Conservation (phyloP, 2,888 invertebrate genomes). For the Tortrix viridana region DNA sequence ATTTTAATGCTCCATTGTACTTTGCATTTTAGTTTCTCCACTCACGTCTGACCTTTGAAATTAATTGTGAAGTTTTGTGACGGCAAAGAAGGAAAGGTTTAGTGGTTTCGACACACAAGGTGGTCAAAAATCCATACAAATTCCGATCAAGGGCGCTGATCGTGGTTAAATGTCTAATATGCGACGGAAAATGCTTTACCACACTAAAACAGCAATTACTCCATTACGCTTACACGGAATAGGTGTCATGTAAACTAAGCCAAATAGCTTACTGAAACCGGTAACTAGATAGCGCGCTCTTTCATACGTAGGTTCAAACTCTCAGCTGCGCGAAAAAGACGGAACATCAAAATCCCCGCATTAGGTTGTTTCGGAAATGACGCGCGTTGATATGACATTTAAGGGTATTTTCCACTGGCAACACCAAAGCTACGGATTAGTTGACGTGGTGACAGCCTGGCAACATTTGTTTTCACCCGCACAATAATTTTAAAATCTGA, state of each 20-base stretch:
- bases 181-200: neutral
- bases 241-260: constrained; percentile 18
- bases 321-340: constrained; percentile 25
- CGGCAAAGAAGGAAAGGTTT: too few species aligned
- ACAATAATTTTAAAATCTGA: constrained; percentile 17
- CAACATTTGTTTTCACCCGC: constrained; percentile 51
- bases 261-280: constrained; percentile 1
- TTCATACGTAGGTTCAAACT: constrained; percentile 16
- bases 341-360: constrained; percentile 17
- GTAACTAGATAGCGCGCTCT: constrained; percentile 17
- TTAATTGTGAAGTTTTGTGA: too few species aligned
- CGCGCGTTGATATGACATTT: constrained; percentile 43
- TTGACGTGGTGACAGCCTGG: constrained; percentile 49
- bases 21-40: too few species aligned
- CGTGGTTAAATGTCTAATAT: too few species aligned
- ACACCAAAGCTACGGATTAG: constrained; percentile 55
- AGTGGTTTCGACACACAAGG: too few species aligned
- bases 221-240: constrained; percentile 11
- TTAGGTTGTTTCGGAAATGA: constrained; percentile 41
- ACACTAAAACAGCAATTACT: constrained; percentile 15
- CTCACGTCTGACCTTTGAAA: too few species aligned
- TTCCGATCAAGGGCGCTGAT: too few species aligned
- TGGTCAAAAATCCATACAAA: too few species aligned
- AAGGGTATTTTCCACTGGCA: constrained; percentile 47
- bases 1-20: too few species aligned